Base-by-base conservation (phyloP, 2,888 invertebrate species). In the Coelopa pilipes region DNA sequence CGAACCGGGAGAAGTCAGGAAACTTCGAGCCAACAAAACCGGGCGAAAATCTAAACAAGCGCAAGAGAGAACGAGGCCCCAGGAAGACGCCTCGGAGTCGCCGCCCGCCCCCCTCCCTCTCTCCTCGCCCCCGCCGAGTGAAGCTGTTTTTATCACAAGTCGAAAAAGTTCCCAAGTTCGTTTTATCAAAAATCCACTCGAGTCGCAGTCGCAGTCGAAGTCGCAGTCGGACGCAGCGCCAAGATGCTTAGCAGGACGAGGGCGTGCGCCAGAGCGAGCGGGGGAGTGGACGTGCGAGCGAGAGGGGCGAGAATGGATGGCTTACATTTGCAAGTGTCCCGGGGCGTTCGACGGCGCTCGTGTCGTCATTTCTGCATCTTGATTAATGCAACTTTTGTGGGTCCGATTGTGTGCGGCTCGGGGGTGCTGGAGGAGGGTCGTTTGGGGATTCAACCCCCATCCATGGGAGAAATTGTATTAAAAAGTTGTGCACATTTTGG, bases 161-260 rank as follows among this genome's bases (percentile, higher is more conserved):
- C 60, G 47, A 62, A 34, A 70, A 50, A 70, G 62, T 63, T 70
- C 17, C 45, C 62, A 70, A 63, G 11, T 70, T 63, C 53, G 50
- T 70, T 53, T 62, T 62, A 70, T 70, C 62, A 63, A 60, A 70
- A 21, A 63, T 70, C 62, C 34, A 12, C 53, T 63, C 62, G 46
- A 59, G 47, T 45, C 12, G 15, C 65, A 34, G 34, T 34, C 34
- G 34, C n/a, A n/a, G n/a, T n/a, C n/a, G n/a, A n/a, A n/a, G n/a
- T n/a, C n/a, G n/a, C n/a, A n/a, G n/a, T n/a, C n/a, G n/a, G n/a
- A n/a, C n/a, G n/a, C n/a, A n/a, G 46, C 63, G 49, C 10, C 49
- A 21, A 46, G 57, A 57, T 46, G 57, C 3, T 21, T 62, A 34
- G 19, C 15, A 34, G 47, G 49, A 10, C 12, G 46, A 34, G 12